Evolutionary conservation across 2,113 vertebrate species (phyloP).

Genomic region (Paramormyrops kingsleyae): DNA sequence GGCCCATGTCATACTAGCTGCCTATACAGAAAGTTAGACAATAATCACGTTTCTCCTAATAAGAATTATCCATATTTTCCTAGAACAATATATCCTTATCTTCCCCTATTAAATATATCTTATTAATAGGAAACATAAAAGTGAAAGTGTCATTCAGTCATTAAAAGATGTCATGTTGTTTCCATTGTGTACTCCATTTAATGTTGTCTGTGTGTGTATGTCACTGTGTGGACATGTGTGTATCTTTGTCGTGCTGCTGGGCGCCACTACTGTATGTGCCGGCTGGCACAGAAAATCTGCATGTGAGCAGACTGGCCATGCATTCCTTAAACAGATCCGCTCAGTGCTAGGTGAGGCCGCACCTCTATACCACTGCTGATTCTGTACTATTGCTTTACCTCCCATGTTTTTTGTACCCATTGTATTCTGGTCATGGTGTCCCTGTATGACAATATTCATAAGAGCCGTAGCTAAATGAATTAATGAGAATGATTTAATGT

Average conservation of each 20-base stretch:
- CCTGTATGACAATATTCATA: neutral
- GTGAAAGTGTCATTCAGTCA: neutral
- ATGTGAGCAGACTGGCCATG: neutral
- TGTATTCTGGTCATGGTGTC: neutral
- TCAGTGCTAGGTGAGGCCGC: neutral
- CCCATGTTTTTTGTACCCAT: neutral
- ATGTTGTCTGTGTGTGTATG: neutral
- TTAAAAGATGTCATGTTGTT: neutral
- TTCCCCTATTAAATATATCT: neutral
- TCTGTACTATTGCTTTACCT: neutral
- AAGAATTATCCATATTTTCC: neutral
- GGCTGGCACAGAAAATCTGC: neutral
- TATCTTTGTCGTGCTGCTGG: neutral
- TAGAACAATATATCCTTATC: neutral
- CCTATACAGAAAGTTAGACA: neutral
- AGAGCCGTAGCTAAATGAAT: constrained; percentile 2
- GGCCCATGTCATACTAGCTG: neutral
- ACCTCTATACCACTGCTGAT: neutral
- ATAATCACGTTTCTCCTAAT: neutral
- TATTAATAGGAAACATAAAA: neutral
- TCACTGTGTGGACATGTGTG: neutral
- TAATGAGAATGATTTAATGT: constrained; percentile 16
- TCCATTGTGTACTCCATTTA: neutral
- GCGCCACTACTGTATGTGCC: neutral
- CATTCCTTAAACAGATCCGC: neutral